Conservation (phyloP, 2,888 invertebrate genomes). For the Eupithecia tripunctaria region DNA sequence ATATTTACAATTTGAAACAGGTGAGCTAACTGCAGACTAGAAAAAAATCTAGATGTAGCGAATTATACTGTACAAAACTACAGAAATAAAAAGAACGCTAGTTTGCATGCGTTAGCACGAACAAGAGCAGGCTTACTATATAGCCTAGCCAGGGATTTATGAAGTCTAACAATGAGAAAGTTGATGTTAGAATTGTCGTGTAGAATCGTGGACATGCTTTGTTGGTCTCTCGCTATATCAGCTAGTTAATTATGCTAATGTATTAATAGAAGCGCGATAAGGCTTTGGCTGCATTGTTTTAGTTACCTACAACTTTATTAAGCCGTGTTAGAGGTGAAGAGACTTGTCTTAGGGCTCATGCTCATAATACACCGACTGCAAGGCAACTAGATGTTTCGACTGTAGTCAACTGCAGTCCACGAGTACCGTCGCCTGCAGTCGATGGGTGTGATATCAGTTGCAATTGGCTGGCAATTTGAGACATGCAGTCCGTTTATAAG, state of each 20-base stretch:
- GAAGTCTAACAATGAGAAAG: slow-evolving; percentile 52
- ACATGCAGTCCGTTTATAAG: too few relatives aligned
- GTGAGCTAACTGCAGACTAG: not conserved
- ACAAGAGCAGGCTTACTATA: slow-evolving; percentile 37
- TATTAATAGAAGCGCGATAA: slow-evolving; percentile 51
- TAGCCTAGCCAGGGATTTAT: slow-evolving; percentile 47
- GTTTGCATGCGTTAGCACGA: slow-evolving; percentile 7
- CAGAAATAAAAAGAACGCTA: not conserved
- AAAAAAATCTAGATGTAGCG: not conserved
- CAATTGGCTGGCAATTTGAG: too few relatives aligned
- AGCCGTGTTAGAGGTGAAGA: slow-evolving; percentile 48
- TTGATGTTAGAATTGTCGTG: slow-evolving; percentile 59
- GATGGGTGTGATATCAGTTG: too few relatives aligned
- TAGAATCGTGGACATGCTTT: slow-evolving; percentile 53
- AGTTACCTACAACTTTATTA: slow-evolving; percentile 44
- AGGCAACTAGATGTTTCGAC: too few relatives aligned
- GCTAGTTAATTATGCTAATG: slow-evolving; percentile 58
- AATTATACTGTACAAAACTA: slow-evolving; percentile 3
- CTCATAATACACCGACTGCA: too few relatives aligned
- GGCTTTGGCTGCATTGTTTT: slow-evolving; percentile 43
- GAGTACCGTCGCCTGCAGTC: too few relatives aligned
- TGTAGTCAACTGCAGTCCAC: too few relatives aligned
- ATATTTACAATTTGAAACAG: not conserved
- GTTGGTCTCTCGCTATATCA: slow-evolving; percentile 46
- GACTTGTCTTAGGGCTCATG: too few relatives aligned